Evolutionary conservation across 2,797 vertebrate species (phyloP).

Genomic region (Chaetodon trifasciatus): DNA sequence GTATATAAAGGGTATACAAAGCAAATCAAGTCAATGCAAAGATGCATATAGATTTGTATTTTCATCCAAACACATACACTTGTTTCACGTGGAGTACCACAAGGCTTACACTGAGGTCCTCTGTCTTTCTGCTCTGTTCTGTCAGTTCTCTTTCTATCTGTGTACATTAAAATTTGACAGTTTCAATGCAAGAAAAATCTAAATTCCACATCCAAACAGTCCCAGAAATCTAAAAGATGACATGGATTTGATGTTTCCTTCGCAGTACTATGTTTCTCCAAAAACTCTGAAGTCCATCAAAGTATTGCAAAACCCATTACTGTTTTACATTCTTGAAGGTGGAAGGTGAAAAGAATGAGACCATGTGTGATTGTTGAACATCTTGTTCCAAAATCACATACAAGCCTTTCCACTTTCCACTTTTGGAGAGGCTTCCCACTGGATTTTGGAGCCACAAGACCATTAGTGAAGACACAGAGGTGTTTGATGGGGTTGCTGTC

Average conservation of each 20-base stretch:
- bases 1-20: neutral
- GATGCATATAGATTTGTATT: too few relatives aligned
- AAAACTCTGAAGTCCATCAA: neutral
- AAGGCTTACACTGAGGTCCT: neutral
- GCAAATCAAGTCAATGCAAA: neutral
- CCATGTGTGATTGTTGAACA: neutral
- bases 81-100: neutral
- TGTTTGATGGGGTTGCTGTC: constrained; percentile 10
- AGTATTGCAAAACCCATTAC: neutral
- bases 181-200: neutral
- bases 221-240: neutral
- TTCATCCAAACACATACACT: neutral
- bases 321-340: neutral
- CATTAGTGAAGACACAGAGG: neutral
- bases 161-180: too few relatives aligned
- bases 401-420: too few relatives aligned
- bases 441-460: neutral
- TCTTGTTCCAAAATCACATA: neutral
- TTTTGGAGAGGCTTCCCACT: neutral
- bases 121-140: neutral
- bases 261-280: neutral
- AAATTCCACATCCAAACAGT: neutral
- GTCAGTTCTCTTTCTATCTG: neutral
- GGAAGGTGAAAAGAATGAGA: neutral
- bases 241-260: neutral